Evolutionary conservation across 2,797 vertebrate genomes (phyloP), one percentile per base, ranked within the genome.

Genomic region (Microctenopoma steveboyesi): DNA sequence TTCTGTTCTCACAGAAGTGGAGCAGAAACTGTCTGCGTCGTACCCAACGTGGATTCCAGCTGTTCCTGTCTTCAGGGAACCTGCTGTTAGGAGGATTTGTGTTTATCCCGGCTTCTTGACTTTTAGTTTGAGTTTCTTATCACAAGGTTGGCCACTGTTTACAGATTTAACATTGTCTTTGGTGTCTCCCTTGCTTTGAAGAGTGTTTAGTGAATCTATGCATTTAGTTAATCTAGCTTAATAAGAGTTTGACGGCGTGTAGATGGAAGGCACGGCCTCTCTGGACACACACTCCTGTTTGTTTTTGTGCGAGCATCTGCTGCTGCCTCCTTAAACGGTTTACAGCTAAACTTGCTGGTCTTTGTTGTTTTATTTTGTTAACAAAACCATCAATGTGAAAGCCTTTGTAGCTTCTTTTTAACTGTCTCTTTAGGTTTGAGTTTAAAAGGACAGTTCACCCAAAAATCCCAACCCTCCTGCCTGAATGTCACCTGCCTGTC

Each of bases 351-450:
- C 76, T 68, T 69, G 69, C 64, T 76, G 59, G 61, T 69, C 46
- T 51, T 71, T 54, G 73, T 69, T 40, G 1, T 9, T 33, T 33
- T 33, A 33, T 16, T 7, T 57, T 71, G 25, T 22, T 63, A 45
- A 25, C 64, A 13, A 67, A 79, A 70, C 15, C 18, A 11, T 64
- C 61, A 84, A 70, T 81, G 85, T 88, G 83, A 86, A 83, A 55
- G 47, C 18, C 11, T 33, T 42, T 30, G 53, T 5, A 47, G 2
- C 9, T 35, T 51, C 15, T 57, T 18, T 58, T 59, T 43, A n/a
- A 27, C 5, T 50, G 1, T 12, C 48, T 0, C 27, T 10, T 27
- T 61, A 14, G 5, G 13, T 0, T 1, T 18, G 18, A 0, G 47
- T 60, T 65, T 51, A 64, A 71, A 68, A 33, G 51, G 50, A 16